Conservation (phyloP, 2,797 vertebrate genomes). For the Acanthiza pusilla region DNA sequence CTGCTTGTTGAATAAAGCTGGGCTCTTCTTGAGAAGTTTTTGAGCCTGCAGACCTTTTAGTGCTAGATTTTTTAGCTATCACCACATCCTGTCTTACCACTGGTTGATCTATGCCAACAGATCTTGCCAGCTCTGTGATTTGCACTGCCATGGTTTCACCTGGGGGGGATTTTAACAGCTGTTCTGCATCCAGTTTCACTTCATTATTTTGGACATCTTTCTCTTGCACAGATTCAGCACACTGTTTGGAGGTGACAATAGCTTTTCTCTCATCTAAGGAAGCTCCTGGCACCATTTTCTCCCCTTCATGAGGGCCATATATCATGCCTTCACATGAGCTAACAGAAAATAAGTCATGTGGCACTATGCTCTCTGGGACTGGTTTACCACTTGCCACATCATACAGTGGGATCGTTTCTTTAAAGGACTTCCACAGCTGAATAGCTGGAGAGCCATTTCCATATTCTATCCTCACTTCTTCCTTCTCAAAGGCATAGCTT, state of each 20-base stretch:
- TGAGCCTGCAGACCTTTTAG: slow-evolving; percentile 12
- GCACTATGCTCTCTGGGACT: slow-evolving; percentile 51
- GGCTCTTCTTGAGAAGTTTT: slow-evolving; percentile 43
- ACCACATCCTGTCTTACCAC: neutral
- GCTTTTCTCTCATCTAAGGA: slow-evolving; percentile 54
- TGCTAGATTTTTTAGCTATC: slow-evolving; percentile 28
- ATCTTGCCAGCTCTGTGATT: slow-evolving; percentile 4
- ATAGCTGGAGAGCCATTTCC: slow-evolving; percentile 65
- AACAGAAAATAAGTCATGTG: slow-evolving; percentile 45
- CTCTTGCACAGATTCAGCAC: slow-evolving; percentile 16
- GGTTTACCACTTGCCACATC: slow-evolving; percentile 58
- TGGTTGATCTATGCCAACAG: slow-evolving; percentile 7
- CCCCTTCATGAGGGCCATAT: slow-evolving; percentile 33
- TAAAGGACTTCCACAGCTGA: slow-evolving; percentile 71
- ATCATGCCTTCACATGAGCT: slow-evolving; percentile 58
- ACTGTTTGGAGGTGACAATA: neutral
- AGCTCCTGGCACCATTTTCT: slow-evolving; percentile 37
- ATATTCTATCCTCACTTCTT: slow-evolving; percentile 69
- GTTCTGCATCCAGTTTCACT: slow-evolving; percentile 19
- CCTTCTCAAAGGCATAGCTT: slow-evolving; percentile 68
- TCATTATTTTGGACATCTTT: slow-evolving; percentile 24
- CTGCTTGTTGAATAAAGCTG: slow-evolving; percentile 25
- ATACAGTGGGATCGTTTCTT: slow-evolving; percentile 67
- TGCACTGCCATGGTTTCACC: slow-evolving; percentile 37
- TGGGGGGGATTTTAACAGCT: neutral